Percentiles rank a stretch among this genome's conserved stretches.
Conservation (phyloP, 64 coral and sea anemone species). For the Dendrophyllia cribrosa region DNA sequence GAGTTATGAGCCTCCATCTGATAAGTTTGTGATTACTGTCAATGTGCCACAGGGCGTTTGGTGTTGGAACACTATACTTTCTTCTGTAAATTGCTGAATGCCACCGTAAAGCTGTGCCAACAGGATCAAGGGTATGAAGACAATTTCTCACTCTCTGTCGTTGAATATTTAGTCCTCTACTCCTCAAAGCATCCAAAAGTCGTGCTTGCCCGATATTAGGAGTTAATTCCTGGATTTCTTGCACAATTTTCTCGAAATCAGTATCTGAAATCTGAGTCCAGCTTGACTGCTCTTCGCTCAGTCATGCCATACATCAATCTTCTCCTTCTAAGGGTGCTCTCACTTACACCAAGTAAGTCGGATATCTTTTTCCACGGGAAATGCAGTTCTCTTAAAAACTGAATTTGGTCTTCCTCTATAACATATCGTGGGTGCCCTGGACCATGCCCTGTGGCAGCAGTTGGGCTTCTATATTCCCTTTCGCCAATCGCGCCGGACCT, state of each 20-base stretch:
- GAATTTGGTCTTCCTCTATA: not conserved
- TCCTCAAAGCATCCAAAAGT: slow-evolving; percentile 13
- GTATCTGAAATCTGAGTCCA: too few relatives aligned
- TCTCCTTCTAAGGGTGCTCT: not conserved
- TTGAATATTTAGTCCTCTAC: slow-evolving; percentile 28
- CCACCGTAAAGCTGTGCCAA: slow-evolving; percentile 18
- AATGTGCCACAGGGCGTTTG: slow-evolving; percentile 37
- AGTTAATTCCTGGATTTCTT: too few relatives aligned
- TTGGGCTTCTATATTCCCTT: not conserved
- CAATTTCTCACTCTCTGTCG: not conserved
- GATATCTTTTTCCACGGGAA: not conserved
- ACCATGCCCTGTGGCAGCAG: not conserved
- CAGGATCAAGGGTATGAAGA: slow-evolving; percentile 1
- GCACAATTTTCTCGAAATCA: too few relatives aligned
- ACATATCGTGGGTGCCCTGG: not conserved
- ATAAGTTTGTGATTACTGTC: slow-evolving; percentile 38
- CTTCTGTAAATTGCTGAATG: not conserved
- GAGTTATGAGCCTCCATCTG: slow-evolving; percentile 12
- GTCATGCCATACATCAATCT: too few relatives aligned
- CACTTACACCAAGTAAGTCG: not conserved
- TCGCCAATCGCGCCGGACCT: not conserved
- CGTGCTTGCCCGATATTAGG: too few relatives aligned
- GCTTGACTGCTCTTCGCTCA: too few relatives aligned
- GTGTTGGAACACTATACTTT: slow-evolving; percentile 24
- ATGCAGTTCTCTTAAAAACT: not conserved